Conservation (phyloP, 1,140 invertebrate species). For the Drosophila mayri region DNA sequence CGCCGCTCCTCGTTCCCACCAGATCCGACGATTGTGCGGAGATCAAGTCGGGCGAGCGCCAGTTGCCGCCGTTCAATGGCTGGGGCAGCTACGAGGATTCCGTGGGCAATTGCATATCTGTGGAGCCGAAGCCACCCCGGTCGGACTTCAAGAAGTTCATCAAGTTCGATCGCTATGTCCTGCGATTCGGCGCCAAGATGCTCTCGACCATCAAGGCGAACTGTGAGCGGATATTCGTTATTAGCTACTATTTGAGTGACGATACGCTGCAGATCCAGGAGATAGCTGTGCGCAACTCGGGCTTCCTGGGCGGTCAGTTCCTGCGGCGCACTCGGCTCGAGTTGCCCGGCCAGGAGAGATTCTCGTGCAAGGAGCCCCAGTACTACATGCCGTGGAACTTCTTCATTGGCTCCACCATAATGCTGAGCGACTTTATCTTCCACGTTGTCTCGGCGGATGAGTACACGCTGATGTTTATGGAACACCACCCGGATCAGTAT, state of each 20-base stretch:
- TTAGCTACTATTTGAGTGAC: constrained; percentile 92
- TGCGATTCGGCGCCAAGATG: constrained; percentile 92
- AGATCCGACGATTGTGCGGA: constrained; percentile 78
- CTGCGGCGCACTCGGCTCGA: constrained; percentile 89
- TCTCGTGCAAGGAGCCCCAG: constrained; percentile 88
- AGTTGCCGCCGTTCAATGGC: constrained; percentile 94
- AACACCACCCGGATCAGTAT: constrained; percentile 91
- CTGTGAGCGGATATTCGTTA: constrained; percentile 90
- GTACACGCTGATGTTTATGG: constrained; percentile 95
- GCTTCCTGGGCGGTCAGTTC: constrained; percentile 89
- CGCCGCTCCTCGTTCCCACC: constrained; percentile 86
- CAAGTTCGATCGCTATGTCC: constrained; percentile 90
- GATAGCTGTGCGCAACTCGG: constrained; percentile 90
- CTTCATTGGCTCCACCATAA: constrained; percentile 91
- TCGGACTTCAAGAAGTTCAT: constrained; percentile 93
- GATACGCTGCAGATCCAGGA: constrained; percentile 94
- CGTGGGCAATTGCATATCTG: constrained; percentile 92
- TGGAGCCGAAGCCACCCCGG: constrained; percentile 91
- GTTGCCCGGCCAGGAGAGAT: constrained; percentile 90
- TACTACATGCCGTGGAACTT: constrained; percentile 92
- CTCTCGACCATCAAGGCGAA: constrained; percentile 90
- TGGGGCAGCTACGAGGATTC: constrained; percentile 95
- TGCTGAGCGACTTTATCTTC: constrained; percentile 92
- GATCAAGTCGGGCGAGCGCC: constrained; percentile 82
- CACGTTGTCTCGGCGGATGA: constrained; percentile 92